Evolutionary conservation across 2,113 vertebrate species (phyloP).

Genomic region (Raphicerus campestris): DNA sequence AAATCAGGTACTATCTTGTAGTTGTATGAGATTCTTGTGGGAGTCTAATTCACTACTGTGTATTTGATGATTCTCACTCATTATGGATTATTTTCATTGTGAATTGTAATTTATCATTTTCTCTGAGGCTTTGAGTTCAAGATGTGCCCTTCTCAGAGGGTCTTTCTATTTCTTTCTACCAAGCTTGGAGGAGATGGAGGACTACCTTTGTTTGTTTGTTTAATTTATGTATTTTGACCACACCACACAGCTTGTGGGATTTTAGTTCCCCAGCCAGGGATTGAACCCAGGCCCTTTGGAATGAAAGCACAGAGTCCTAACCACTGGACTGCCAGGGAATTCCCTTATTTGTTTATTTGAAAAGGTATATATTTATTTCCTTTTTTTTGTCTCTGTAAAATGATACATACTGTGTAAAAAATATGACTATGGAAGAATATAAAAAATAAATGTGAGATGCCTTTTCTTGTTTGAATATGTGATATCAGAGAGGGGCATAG

Average conservation of each 20-base stretch:
- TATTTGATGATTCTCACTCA: neutral
- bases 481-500: neutral
- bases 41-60: neutral
- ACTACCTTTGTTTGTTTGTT: neutral
- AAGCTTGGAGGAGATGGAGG: neutral
- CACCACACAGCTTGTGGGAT: neutral
- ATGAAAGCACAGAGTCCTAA: neutral
- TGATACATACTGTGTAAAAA: neutral
- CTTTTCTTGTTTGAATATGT: neutral
- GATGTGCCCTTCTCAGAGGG: neutral
- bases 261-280: neutral
- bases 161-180: neutral
- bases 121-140: neutral
- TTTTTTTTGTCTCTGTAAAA: neutral
- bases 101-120: neutral
- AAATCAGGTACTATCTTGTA: neutral
- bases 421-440: neutral
- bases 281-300: neutral
- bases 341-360: neutral
- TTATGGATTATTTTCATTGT: neutral
- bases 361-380: neutral
- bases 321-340: neutral
- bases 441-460: neutral
- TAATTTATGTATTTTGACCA: neutral
- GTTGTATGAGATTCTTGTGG: neutral